Percentiles rank a stretch among this genome's conserved stretches.
phyloP scores from a whole-genome alignment of 53 echinoderm and acorn worm species.

The Stichopus horrens region DNA sequence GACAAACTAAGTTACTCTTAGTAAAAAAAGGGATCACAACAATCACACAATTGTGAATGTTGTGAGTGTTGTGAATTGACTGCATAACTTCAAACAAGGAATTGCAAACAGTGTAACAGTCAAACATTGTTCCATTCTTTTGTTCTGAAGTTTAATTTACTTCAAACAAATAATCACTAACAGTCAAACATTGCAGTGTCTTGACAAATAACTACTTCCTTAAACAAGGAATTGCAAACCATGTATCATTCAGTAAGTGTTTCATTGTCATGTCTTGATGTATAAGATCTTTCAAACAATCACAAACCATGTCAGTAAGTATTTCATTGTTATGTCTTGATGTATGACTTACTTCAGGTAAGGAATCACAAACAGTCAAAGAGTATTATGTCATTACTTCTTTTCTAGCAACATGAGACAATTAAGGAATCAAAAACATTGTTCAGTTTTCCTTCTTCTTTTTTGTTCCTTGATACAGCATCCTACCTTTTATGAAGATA shows the following conservation, averaged over 20 bases:
- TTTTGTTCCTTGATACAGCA: conserved; percentile 51
- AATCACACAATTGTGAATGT: not conserved
- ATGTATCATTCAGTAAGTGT: too few species aligned
- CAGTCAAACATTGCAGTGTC: not conserved
- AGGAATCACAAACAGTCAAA: not conserved
- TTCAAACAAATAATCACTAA: too few species aligned
- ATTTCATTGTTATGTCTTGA: not conserved
- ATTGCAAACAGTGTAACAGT: not conserved
- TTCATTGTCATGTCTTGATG: too few species aligned
- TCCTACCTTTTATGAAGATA: conserved; percentile 87
- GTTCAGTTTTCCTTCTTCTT: not conserved
- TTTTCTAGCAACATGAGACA: not conserved
- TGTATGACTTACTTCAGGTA: not conserved
- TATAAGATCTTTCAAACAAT: not conserved
- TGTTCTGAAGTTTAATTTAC: too few species aligned
- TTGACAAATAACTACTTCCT: not conserved
- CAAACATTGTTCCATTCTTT: too few species aligned
- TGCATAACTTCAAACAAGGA: not conserved
- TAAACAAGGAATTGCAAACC: not conserved
- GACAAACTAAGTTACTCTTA: too few species aligned
- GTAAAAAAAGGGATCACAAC: not conserved
- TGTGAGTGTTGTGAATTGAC: not conserved
- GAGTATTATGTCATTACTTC: not conserved
- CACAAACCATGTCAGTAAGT: not conserved
- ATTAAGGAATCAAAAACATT: not conserved